Evolutionary conservation across 2,888 invertebrate species (phyloP), one percentile per base, ranked within the genome.

Genomic region (Didymodactylos carnosus): DNA sequence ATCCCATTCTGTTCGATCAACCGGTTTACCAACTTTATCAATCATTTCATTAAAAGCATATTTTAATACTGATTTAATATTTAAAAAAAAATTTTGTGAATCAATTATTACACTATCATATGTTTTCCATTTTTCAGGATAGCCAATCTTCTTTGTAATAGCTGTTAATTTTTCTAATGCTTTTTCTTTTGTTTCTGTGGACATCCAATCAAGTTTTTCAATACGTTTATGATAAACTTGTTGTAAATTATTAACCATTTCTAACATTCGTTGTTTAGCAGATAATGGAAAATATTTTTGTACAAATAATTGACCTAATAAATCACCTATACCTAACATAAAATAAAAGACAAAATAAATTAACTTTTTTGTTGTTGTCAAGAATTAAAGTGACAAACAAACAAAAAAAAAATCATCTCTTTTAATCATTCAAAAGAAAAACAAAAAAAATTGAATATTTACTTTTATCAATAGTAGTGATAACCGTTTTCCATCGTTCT

Each of bases 161-260:
- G 90, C 89, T 78, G 62, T 40, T 16, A 83, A 83, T 80, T 84
- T 84, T 74, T 80, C 80, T 73, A 78, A 80, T 4, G 84, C 83
- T 70, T 80, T 79, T 76, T 81, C 80, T 80, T 88, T 0, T 4
- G 94, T 94, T 77, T 86, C 84, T 0, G 88, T 87, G 80, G 94
- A 94, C 94, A 95, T 94, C 94, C 94, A 95, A 70, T 90, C 87
- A 80, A 91, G 90, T 79, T 90, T 89, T 0, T 88, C 87, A 53
- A 53, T 13, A 53, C 27, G 29, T 27, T 53, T 10, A 27, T 8
- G 29, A 16, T 53, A 53, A 13, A 53, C 8, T 3, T 53, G 16
- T 16, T 29, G 27, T 13, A 27, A 16, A 29, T 29, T 5, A 29
- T 29, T 1, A 27, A 7, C 7, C 29, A 53, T 16, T 16, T 53